Percentiles rank a stretch among this genome's conserved stretches.
These are phyloP conservation scores for Oscheius onirici DNA, from an alignment of 2,888 invertebrate species.

Conservation along the genomic window DNA sequence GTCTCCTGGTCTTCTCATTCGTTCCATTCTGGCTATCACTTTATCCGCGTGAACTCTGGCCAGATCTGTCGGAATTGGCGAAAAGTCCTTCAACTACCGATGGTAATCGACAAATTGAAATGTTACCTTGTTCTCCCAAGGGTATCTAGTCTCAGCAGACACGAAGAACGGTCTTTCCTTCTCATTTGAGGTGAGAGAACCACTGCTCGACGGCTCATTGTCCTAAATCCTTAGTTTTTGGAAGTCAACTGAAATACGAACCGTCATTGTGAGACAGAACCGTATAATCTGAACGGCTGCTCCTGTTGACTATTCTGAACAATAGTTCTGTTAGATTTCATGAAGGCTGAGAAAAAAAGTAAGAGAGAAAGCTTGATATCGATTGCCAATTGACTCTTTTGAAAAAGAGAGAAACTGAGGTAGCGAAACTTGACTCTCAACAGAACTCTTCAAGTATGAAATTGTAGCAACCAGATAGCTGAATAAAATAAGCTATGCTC, in stretches of 20 bases:
- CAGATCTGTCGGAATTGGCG: slow-evolving; percentile 4
- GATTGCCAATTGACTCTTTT: neutral
- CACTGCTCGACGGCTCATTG: slow-evolving; percentile 14
- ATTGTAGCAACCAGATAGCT: too few relatives aligned
- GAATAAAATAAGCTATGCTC: too few relatives aligned
- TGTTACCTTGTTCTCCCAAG: slow-evolving; percentile 12
- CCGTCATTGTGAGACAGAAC: neutral
- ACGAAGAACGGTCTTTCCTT: slow-evolving; percentile 12
- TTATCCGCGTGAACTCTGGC: slow-evolving; percentile 27
- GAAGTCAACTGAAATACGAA: neutral
- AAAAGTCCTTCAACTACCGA: neutral
- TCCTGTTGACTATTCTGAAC: too few relatives aligned
- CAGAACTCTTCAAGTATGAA: too few relatives aligned
- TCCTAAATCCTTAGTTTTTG: neutral
- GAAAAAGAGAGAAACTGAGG: too few relatives aligned
- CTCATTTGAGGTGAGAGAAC: neutral
- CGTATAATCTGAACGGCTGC: neutral
- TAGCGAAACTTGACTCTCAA: too few relatives aligned
- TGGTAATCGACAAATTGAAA: neutral
- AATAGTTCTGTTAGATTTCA: neutral
- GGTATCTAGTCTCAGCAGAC: slow-evolving; percentile 4
- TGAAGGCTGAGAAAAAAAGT: neutral
- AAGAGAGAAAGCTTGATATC: neutral
- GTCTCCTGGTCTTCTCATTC: slow-evolving; percentile 27
- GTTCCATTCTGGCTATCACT: slow-evolving; percentile 23